These are phyloP conservation scores for Plectropomus leopardus DNA, from an alignment of 2,113 vertebrate genomes.

Conservation along the genomic window DNA sequence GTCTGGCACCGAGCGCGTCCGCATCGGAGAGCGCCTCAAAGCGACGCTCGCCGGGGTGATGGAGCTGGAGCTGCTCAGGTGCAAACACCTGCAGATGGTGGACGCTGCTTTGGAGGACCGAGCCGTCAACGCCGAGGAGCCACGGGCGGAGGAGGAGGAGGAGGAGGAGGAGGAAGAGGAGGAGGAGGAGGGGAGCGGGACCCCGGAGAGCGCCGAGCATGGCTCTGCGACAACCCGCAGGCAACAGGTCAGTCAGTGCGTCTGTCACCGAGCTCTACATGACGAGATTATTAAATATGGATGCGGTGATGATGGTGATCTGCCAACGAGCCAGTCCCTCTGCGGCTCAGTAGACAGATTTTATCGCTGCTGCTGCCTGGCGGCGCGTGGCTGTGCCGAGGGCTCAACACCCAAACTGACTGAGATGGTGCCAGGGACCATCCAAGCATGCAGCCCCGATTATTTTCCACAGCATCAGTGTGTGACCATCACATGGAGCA, in stretches of 20 bases:
- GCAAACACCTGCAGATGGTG: conserved; percentile 84
- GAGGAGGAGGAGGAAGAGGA: too few relatives aligned
- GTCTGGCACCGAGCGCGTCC: conserved; percentile 87
- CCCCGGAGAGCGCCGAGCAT: conserved; percentile 60
- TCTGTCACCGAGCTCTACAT: conserved; percentile 56
- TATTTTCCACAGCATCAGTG: conserved; percentile 28
- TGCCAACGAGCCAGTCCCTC: conserved; percentile 66
- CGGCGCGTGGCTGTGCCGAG: conserved; percentile 44
- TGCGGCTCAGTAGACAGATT: conserved; percentile 57
- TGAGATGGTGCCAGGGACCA: conserved; percentile 62
- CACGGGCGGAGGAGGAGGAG: conserved; percentile 31
- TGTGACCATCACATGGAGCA: conserved; percentile 50
- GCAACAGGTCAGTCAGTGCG: conserved; percentile 87
- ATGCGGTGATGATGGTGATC: conserved; percentile 65
- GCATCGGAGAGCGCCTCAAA: conserved; percentile 87
- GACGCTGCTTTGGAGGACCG: conserved; percentile 79
- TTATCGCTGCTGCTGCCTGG: conserved; percentile 40
- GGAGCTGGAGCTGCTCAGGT: conserved; percentile 86
- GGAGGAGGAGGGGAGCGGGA: conserved; percentile 48
- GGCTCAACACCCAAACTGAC: conserved; percentile 45
- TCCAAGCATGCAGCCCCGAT: conserved; percentile 37
- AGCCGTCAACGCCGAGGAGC: conserved; percentile 39
- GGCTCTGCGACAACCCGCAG: conserved; percentile 80
- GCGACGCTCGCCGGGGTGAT: conserved; percentile 87
- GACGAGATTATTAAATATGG: conserved; percentile 72